A percentile compares a stretch with the other conserved stretches of the same genome.
These are phyloP conservation scores for Agrotis puta DNA, from an alignment of 2,888 invertebrate genomes.

Conservation along the genomic window DNA sequence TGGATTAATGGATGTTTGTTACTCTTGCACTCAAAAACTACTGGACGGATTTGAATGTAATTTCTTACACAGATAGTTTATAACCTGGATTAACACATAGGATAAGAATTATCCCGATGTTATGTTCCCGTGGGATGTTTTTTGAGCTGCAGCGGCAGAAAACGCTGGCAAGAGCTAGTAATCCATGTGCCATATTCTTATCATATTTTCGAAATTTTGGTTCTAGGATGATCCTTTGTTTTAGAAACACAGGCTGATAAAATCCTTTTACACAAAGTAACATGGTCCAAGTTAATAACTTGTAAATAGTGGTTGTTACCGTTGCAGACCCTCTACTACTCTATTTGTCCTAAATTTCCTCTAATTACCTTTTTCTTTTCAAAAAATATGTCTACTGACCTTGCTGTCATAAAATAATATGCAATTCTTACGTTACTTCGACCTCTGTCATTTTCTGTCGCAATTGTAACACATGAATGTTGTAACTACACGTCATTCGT, in stretches of 20 bases:
- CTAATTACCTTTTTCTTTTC: not conserved
- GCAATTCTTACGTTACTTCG: not conserved
- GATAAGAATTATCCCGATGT: too few species aligned
- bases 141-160: too few species aligned
- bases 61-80: too few species aligned
- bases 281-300: not conserved
- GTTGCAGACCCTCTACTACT: too few species aligned
- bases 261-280: not conserved
- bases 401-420: not conserved
- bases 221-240: not conserved
- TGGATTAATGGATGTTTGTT: too few species aligned
- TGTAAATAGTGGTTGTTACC: not conserved
- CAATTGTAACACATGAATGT: slow-evolving; percentile 29
- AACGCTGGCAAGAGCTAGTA: too few species aligned
- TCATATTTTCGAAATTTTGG: not conserved
- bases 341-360: not conserved
- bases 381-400: not conserved
- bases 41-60: too few species aligned
- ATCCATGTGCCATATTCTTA: too few species aligned
- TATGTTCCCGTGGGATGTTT: too few species aligned
- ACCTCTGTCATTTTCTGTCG: slow-evolving; percentile 8
- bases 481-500: slow-evolving; percentile 60
- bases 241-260: too few species aligned
- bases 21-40: too few species aligned
- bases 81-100: too few species aligned